Conservation (phyloP, 2,888 invertebrate species). For the Euzophera pinguis region DNA sequence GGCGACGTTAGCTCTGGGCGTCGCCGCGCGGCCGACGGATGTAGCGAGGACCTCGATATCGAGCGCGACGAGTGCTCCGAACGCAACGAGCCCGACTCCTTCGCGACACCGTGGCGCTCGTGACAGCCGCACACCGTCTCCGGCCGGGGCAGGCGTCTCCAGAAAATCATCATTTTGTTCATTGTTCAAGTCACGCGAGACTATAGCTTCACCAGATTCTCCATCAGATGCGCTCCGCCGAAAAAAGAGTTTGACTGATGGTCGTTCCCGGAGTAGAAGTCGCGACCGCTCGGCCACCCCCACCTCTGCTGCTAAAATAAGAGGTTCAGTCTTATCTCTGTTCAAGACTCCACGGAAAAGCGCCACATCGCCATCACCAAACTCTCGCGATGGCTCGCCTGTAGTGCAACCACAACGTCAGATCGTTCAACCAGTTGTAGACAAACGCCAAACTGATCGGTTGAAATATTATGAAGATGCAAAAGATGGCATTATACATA, state of each 20-base stretch:
- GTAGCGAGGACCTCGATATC: slow-evolving; percentile 24
- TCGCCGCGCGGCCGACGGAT: slow-evolving; percentile 58
- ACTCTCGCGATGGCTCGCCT: slow-evolving; percentile 58
- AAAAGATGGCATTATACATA: slow-evolving; percentile 83
- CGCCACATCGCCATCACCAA: slow-evolving; percentile 52
- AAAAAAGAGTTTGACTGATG: slow-evolving; percentile 64
- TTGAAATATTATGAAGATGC: slow-evolving; percentile 83
- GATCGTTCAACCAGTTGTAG: slow-evolving; percentile 35
- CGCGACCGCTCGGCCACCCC: slow-evolving; percentile 81
- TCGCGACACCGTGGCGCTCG: slow-evolving; percentile 36
- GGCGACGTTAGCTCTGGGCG: slow-evolving; percentile 18
- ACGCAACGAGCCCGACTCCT: slow-evolving; percentile 67
- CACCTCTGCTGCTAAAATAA: slow-evolving; percentile 76
- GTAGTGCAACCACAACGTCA: slow-evolving; percentile 42
- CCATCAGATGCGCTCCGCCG: slow-evolving; percentile 70
- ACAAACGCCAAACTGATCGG: slow-evolving; percentile 39
- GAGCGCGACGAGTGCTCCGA: slow-evolving; percentile 23
- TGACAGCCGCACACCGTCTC: slow-evolving; percentile 82
- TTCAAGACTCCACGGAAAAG: slow-evolving; percentile 79
- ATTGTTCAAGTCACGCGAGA: slow-evolving; percentile 86
- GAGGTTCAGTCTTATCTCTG: slow-evolving; percentile 83
- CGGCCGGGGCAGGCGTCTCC: slow-evolving; percentile 81
- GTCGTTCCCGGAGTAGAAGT: slow-evolving; percentile 83
- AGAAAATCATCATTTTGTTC: slow-evolving; percentile 91
- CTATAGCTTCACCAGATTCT: slow-evolving; percentile 82